Base-by-base conservation (phyloP, 2,113 vertebrate genomes). In the Mus spicilegus region DNA sequence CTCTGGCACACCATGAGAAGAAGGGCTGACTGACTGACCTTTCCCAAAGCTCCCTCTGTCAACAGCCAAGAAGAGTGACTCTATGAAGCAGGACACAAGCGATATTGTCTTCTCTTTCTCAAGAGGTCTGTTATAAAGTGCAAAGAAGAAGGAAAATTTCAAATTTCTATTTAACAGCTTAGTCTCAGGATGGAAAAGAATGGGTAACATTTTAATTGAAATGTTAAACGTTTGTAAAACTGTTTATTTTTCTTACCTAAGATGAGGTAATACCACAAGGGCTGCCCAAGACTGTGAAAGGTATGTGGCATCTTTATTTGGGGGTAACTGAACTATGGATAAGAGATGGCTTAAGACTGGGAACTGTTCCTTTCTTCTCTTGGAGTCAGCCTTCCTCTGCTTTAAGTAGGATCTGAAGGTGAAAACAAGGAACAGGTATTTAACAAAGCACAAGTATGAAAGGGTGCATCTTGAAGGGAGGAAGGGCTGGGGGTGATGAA, bases 211-310 rank as follows among this genome's bases (percentile, higher is more conserved):
- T 92, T 89, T 67, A 67, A 39, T n/a, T 4, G 33, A 42, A 56
- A 95, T 5, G 22, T 46, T 87, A 63, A 54, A 28, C 1, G 30
- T n/a, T 30, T 54, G 49, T 33, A 75, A 90, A 86, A 89, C 28
- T 22, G 85, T 33, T 72, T 49, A 12, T 70, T 46, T 46, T 54
- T 65, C 97, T 98, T 98, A 99, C 99, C 99, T 99, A 97, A 99
- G 96, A 95, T 99, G 99, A 65, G 99, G 99, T 77, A 99, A 99
- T 28, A 99, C 98, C 7, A 99, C 98, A 73, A 99, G 98, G 26
- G 99, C 99, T 13, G 99, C 98, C 99, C 99, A 99, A 0, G 98
- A 97, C 24, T 97, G 98, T 7, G 99, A 99, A 96, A 99, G 99
- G 94, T 99, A 98, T 58, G 96, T 63, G 24, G 98, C 3, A 12